These are phyloP conservation scores for Xanthorhoe designata DNA, from an alignment of 2,888 invertebrate species.

Conservation along the genomic window DNA sequence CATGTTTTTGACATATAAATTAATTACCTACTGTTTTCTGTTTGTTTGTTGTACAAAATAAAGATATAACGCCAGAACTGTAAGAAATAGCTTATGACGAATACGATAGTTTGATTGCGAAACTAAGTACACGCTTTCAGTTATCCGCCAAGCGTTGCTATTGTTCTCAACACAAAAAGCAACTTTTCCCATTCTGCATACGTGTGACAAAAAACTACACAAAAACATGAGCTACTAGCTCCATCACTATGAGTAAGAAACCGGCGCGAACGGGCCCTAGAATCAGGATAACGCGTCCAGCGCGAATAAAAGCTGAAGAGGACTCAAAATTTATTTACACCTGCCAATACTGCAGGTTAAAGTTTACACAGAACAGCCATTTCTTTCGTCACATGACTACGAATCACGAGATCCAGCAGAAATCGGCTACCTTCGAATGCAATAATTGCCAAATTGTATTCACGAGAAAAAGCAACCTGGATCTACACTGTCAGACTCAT, in stretches of 20 bases:
- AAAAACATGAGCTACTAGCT: constrained; percentile 33
- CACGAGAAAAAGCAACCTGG: constrained; percentile 67
- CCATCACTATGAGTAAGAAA: constrained; percentile 75
- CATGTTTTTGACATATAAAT: constrained; percentile 9
- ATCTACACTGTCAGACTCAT: constrained; percentile 71
- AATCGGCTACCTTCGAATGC: constrained; percentile 71
- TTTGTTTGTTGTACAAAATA: constrained; percentile 7
- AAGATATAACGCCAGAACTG: not conserved
- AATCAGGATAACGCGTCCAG: constrained; percentile 71
- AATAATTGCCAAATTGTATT: constrained; percentile 77
- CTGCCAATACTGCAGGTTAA: constrained; percentile 75
- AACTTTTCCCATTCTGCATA: constrained; percentile 46
- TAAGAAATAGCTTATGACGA: not conserved
- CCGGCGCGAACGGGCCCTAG: constrained; percentile 70
- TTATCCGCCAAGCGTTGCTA: not conserved
- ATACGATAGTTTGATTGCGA: not conserved
- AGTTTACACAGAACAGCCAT: constrained; percentile 77
- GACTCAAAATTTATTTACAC: constrained; percentile 71
- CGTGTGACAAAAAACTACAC: constrained; percentile 51
- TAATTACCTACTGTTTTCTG: constrained; percentile 9
- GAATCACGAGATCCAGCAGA: constrained; percentile 73
- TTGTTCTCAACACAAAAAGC: not conserved
- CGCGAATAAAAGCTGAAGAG: constrained; percentile 62
- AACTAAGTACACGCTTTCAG: not conserved
- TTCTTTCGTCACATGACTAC: constrained; percentile 80